Evolutionary conservation across 2,113 vertebrate species (phyloP), one percentile per base, ranked within the genome.

Genomic region (Austrofundulus limnaeus): DNA sequence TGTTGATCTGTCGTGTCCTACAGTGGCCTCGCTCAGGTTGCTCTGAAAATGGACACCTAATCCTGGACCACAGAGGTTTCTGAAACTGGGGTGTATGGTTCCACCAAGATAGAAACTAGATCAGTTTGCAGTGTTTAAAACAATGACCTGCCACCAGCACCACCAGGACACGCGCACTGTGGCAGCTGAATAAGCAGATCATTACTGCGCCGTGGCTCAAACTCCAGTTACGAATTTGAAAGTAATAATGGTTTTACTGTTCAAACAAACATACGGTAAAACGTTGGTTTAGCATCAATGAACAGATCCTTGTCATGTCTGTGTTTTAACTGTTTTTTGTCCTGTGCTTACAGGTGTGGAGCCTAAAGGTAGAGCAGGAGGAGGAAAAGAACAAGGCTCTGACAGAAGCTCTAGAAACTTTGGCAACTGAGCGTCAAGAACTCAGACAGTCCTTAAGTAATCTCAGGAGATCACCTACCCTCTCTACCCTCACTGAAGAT

Each of bases 331-430:
- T 46, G 5, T 24, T 6, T 64, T 25, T 72, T 34, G 21, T 5
- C 31, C 14, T 61, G 48, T 91, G 66, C 87, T 90, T 91, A 73
- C 86, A 97, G 96, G 93, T 94, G 86, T 95, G 94, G 91, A 95
- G 93, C 87, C 91, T 94, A 87, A 95, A 94, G 90, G 90, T 96
- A 80, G 94, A 96, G 88, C 95, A 97, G 81, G 95, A 96, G 75
- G 93, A 94, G 77, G 95, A 95, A 85, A 98, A 96, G 91, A 97
- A 91, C 87, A 96, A 94, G 91, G 94, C 96, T 87, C 92, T 98
- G 85, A 94, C 94, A 25, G 94, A 96, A 87, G 94, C 95, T 0
- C 88, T 98, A 85, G 94, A 96, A 90, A 93, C 92, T 0, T 85
- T 97, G 20, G 93, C 94, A 70, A 93, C 92, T 0, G 94, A 97